phyloP scores from a whole-genome alignment of 2,797 vertebrate genomes.

The Choloepus didactylus region DNA sequence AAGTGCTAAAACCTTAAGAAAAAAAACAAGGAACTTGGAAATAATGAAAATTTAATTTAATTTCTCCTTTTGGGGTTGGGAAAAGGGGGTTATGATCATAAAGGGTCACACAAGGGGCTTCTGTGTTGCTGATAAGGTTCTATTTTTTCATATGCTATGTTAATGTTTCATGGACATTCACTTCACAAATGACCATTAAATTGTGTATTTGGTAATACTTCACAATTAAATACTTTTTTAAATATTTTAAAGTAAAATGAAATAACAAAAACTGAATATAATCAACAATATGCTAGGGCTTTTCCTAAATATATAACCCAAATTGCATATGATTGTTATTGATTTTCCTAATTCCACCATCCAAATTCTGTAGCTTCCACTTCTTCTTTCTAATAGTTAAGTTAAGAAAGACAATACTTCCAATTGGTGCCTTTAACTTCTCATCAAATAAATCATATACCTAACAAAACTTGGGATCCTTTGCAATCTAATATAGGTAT shows the following conservation, averaged over 20 bases:
- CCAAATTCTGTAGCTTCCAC: not conserved
- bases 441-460: not conserved
- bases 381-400: not conserved
- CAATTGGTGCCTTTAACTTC: not conserved
- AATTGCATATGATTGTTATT: not conserved
- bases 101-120: rapidly evolving
- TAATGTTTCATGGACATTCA: not conserved
- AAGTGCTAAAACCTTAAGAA: not conserved
- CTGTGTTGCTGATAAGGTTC: rapidly evolving
- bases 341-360: not conserved
- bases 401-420: not conserved
- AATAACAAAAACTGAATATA: not conserved
- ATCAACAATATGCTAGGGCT: not conserved
- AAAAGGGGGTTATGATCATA: not conserved
- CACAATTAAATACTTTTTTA: not conserved
- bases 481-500: not conserved
- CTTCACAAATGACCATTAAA: not conserved
- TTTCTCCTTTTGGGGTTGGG: not conserved
- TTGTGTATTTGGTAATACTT: not conserved
- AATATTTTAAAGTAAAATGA: not conserved
- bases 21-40: not conserved
- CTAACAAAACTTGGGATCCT: not conserved
- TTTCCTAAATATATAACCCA: not conserved
- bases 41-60: not conserved
- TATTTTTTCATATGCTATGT: not conserved